A percentile compares a stretch with the other conserved stretches of the same genome.
Evolutionary conservation across 1,140 invertebrate genomes (phyloP).

Genomic region (Drosophila murphyi): DNA sequence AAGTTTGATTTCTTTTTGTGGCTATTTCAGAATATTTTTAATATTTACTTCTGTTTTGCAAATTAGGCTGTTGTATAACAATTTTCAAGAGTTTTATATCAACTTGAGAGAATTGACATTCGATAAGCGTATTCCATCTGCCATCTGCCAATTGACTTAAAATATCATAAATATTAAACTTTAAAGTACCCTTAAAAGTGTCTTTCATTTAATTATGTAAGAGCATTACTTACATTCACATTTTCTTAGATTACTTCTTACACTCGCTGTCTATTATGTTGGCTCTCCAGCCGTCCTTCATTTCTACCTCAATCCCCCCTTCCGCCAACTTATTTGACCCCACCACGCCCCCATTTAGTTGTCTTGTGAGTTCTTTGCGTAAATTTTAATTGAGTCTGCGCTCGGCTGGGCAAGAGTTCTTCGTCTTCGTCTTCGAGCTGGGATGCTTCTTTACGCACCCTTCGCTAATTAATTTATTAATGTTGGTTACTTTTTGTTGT

Average conservation of each 20-base stretch:
- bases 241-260: background rate
- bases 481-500: slow-evolving; percentile 55
- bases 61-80: too few relatives aligned
- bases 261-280: background rate
- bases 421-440: background rate
- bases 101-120: too few relatives aligned
- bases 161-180: too few relatives aligned
- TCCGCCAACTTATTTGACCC: background rate
- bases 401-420: slow-evolving; percentile 34
- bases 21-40: too few relatives aligned
- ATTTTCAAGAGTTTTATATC: too few relatives aligned
- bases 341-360: background rate
- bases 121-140: too few relatives aligned
- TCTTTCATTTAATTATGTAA: too few relatives aligned
- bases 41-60: too few relatives aligned
- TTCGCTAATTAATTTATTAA: slow-evolving; percentile 74
- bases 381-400: slow-evolving; percentile 68
- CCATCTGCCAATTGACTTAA: too few relatives aligned
- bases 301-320: background rate
- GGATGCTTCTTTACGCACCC: background rate
- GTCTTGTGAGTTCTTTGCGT: slow-evolving; percentile 43
- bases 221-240: too few relatives aligned
- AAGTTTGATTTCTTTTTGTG: too few relatives aligned
- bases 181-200: too few relatives aligned
- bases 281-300: background rate